Evolutionary conservation across 1,140 invertebrate species (phyloP), one percentile per base, ranked within the genome.

Genomic region (Nomia melanderi): DNA sequence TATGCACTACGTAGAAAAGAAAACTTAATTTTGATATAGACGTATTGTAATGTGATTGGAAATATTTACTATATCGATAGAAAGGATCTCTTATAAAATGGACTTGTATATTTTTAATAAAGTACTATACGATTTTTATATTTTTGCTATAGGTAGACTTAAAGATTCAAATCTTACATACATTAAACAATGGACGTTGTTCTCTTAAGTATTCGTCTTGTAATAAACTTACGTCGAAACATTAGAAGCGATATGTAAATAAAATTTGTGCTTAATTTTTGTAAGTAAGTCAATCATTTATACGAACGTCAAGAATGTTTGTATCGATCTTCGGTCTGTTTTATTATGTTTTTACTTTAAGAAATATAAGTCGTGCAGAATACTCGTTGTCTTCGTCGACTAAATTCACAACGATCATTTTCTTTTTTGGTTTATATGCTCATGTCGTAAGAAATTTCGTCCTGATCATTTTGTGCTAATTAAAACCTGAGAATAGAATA

Each of bases 71-170:
- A 5, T 14, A 14, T 73, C 20, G 33, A 50, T 2, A 14, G 36
- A 27, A 70, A 3, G 25, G 67, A 81, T 82, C 57, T 82, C 63
- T 69, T 20, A 5, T 0, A 29, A n/a, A 41, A 67, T 27, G 33
- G 47, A 57, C 59, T 23, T 29, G 33, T 54, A 66, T 82, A 64
- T 82, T 78, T 78, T 56, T 60, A 44, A 78, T 78, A 78, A 25
- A 11, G 39, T 67, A 33, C 8, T 67, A 44, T 67, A 57, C 39
- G 23, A 39, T 23, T 29, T 23, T 23, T 27, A 17, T 36, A 56
- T 41, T 65, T 74, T 71, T 47, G 7, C 12, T 12, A 59, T 44
- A 23, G 9, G n/a, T 67, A 17, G 6, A 31, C 39, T 31, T 56
- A 8, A 36, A 12, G 11, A 41, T 73, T 62, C 1, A 25, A 47